Evolutionary conservation across 2,797 vertebrate species (phyloP).

Genomic region (Zalophus californianus): DNA sequence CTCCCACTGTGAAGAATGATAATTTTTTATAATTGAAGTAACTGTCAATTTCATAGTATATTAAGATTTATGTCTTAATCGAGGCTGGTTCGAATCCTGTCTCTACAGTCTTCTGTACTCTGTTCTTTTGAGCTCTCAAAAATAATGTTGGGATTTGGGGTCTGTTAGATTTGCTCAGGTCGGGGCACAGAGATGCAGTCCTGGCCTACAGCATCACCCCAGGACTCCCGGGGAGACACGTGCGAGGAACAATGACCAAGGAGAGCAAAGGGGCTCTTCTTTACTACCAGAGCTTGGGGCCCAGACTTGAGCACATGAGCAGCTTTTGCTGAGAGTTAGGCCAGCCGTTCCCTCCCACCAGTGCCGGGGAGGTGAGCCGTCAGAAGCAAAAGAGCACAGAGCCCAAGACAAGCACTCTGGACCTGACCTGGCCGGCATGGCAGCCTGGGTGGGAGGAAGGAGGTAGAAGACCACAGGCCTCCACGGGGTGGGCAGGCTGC

Average conservation of each 20-base stretch:
- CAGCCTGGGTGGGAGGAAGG: too few relatives aligned
- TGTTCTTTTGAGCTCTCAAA: background rate
- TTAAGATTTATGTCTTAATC: background rate
- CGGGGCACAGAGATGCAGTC: background rate
- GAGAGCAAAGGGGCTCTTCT: background rate
- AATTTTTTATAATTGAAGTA: background rate
- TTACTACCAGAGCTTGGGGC: background rate
- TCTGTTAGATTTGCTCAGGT: background rate
- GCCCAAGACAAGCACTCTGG: background rate
- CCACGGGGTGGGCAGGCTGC: fast-evolving
- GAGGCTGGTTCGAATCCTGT: background rate
- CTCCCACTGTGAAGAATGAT: background rate
- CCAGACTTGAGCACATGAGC: background rate
- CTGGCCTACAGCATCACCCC: background rate
- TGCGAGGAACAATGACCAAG: background rate
- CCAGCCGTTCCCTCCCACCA: background rate
- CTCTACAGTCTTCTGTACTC: background rate
- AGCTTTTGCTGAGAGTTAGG: background rate
- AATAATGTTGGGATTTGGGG: background rate
- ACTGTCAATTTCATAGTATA: fast-evolving
- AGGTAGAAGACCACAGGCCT: background rate
- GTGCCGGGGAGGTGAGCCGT: background rate
- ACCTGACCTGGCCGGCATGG: background rate
- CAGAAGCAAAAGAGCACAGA: background rate
- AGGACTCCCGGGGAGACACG: background rate